Conservation (phyloP, 2,113 vertebrate genomes). For the Caloenas nicobarica region DNA sequence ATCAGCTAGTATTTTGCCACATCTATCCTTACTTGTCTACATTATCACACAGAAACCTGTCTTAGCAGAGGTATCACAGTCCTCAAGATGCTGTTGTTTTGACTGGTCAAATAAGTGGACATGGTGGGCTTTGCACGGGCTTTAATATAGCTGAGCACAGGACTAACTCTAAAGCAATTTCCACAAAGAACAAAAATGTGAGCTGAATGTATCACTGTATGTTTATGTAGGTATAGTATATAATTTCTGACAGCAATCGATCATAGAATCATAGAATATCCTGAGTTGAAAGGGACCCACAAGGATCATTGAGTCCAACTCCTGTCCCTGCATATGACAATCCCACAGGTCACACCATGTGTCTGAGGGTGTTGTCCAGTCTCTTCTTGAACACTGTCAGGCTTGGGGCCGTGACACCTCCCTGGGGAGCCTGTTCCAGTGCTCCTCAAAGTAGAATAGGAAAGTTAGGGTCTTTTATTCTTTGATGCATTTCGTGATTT, state of each 20-base stretch:
- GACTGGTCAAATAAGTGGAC: not conserved
- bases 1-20: not conserved
- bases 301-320: too few species aligned
- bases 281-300: too few species aligned
- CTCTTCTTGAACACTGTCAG: too few species aligned
- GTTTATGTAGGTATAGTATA: not conserved
- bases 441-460: not conserved
- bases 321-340: too few species aligned
- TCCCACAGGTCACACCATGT: too few species aligned
- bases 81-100: not conserved
- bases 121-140: not conserved
- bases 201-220: not conserved
- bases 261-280: not conserved
- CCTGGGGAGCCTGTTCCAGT: too few species aligned
- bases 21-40: not conserved
- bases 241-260: not conserved
- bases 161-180: not conserved
- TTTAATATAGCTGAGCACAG: conserved; percentile 47
- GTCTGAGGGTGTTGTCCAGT: too few species aligned
- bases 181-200: conserved; percentile 9
- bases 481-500: not conserved
- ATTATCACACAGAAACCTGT: not conserved
- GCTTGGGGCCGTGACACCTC: too few species aligned
- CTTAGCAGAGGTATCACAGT: not conserved
- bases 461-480: not conserved